A percentile compares a stretch with the other conserved stretches of the same genome.
These are phyloP conservation scores for Helleia helle DNA, from an alignment of 2,888 invertebrate genomes.

Conservation along the genomic window DNA sequence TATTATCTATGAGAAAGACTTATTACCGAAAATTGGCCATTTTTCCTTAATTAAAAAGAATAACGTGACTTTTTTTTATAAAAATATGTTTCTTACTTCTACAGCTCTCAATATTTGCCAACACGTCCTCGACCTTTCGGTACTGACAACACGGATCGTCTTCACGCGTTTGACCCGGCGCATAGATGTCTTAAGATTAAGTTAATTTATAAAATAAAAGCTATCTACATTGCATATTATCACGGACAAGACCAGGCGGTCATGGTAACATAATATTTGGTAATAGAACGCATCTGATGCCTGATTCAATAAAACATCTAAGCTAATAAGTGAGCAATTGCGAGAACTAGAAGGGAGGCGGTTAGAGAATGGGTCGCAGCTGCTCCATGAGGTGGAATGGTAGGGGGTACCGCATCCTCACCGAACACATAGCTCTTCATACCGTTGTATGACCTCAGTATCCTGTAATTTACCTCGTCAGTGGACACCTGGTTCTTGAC, in stretches of 20 bases:
- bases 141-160: slow-evolving; percentile 40
- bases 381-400: slow-evolving; percentile 26
- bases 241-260: slow-evolving; percentile 56
- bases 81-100: slow-evolving; percentile 56
- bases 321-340: slow-evolving; percentile 50
- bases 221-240: slow-evolving; percentile 59
- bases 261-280: slow-evolving; percentile 71
- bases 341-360: slow-evolving; percentile 41
- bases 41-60: background rate
- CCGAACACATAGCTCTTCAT: slow-evolving; percentile 78
- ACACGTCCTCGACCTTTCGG: slow-evolving; percentile 59
- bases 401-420: slow-evolving; percentile 37
- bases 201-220: slow-evolving; percentile 32
- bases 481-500: slow-evolving; percentile 74
- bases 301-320: slow-evolving; percentile 31
- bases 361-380: slow-evolving; percentile 39
- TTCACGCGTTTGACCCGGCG: slow-evolving; percentile 39
- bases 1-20: slow-evolving; percentile 8
- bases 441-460: slow-evolving; percentile 75
- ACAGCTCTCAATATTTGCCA: slow-evolving; percentile 49
- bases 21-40: slow-evolving; percentile 6
- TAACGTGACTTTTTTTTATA: slow-evolving; percentile 11
- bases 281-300: slow-evolving; percentile 43
- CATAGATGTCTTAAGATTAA: slow-evolving; percentile 34
- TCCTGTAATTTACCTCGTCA: slow-evolving; percentile 78